Base-by-base conservation (phyloP, 2,113 vertebrate species). In the Petrocephalus zakoni region DNA sequence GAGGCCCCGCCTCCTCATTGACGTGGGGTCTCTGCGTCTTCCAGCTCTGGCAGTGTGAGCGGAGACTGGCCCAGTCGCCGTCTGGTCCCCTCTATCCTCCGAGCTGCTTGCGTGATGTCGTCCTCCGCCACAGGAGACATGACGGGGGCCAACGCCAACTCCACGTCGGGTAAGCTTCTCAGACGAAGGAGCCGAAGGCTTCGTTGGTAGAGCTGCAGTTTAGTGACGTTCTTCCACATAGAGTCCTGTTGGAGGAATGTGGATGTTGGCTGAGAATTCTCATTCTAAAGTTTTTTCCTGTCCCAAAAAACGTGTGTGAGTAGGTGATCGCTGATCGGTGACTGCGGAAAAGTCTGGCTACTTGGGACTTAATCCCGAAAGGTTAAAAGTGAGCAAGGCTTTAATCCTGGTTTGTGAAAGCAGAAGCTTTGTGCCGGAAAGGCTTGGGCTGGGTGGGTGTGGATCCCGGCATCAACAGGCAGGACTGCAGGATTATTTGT, bases 61-160 rank as follows among this genome's bases (percentile, higher is more conserved):
- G 49, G 29, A 34, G 22, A 13, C 46, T 19, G 42, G 42, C 42
- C 47, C 19, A 51, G 19, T 46, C 15, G 25, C 22, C 6, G n/a
- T 4, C 52, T 21, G 29, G 15, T 51, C n/a, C 49, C n/a, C 25
- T 55, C 46, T 52, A 42, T 37, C 56, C 42, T 64, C 42, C 22
- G 61, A 46, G n/a, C 46, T 46, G 9, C 72, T 85, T 87, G 90
- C 88, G 88, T 91, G 90, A 91, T 82, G 88, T 90, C 91, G 86
- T 91, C 90, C 92, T 84, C 89, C 88, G 88, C 83, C 90, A 53
- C 88, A 90, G 88, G 90, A 92, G 94, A 90, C 91, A 95, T 95
- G 95, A 95, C 93, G 29, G 92, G 94, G 92, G 94, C 93, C 90
- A 95, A 93, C 91, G 93, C 92, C 90, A 95, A 94, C 89, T 95